These are phyloP conservation scores for Genyomyrus donnyi DNA, from an alignment of 2,113 vertebrate species.

Conservation along the genomic window DNA sequence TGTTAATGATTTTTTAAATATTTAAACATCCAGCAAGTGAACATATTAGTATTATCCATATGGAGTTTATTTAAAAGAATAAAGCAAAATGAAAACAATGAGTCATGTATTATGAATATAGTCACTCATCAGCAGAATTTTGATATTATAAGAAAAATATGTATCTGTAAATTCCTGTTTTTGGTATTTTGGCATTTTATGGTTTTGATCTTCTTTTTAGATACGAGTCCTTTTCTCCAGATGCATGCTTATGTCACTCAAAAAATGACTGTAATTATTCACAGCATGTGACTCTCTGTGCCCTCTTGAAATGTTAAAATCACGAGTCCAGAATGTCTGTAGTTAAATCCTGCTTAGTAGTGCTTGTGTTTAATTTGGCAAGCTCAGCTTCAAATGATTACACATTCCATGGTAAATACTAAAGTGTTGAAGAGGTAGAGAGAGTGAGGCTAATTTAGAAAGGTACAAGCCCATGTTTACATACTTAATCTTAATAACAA, in stretches of 20 bases:
- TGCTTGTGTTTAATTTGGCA: neutral
- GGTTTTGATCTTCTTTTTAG: neutral
- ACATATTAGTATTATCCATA: neutral
- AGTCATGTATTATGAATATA: neutral
- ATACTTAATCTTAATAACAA: neutral
- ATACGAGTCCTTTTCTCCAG: neutral
- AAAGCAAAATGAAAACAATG: neutral
- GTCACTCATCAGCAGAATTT: neutral
- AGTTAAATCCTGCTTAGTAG: neutral
- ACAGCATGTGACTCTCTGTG: neutral
- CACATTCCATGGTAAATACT: neutral
- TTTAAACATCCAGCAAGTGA: neutral
- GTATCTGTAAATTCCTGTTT: neutral
- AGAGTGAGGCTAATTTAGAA: neutral
- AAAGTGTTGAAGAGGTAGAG: neutral
- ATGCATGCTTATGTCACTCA: neutral
- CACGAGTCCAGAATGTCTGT: neutral
- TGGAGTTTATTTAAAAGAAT: neutral
- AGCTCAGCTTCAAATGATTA: neutral
- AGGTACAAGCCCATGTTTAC: neutral
- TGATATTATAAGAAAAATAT: neutral
- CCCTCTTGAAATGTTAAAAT: neutral
- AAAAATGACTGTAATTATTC: neutral
- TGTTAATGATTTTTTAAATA: neutral
- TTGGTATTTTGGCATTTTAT: neutral